Percentiles rank a stretch among this genome's conserved stretches.
Evolutionary conservation across 2,113 vertebrate genomes (phyloP).

Genomic region (Myiozetetes cayanensis): DNA sequence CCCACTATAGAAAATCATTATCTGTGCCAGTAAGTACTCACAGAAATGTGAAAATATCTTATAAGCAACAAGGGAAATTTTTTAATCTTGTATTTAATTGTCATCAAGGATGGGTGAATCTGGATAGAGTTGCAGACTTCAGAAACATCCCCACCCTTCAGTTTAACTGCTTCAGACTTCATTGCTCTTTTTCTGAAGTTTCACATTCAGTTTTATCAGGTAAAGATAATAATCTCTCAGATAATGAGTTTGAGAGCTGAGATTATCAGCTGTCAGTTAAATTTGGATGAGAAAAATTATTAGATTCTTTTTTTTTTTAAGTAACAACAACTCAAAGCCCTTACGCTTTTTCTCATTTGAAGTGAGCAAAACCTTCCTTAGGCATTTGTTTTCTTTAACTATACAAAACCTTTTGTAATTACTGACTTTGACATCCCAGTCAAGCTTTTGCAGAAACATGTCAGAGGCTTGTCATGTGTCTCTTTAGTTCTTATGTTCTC

Average conservation of each 20-base stretch:
- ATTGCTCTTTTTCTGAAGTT: background rate
- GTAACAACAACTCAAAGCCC: background rate
- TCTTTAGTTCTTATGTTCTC: background rate
- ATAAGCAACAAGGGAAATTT: background rate
- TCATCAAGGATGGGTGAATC: background rate
- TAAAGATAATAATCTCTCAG: conserved; percentile 6
- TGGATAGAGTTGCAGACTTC: background rate
- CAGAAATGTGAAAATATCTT: background rate
- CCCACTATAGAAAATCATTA: background rate
- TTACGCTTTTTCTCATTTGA: background rate
- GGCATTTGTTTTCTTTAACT: conserved; percentile 9
- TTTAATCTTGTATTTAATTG: background rate
- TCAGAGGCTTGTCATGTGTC: background rate
- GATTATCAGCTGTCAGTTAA: background rate
- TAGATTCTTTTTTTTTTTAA: background rate
- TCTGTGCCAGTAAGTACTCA: background rate
- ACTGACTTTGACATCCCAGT: background rate
- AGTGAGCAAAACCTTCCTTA: background rate
- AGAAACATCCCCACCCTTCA: background rate
- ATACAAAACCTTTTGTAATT: conserved; percentile 8
- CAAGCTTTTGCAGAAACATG: background rate
- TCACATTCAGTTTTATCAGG: background rate
- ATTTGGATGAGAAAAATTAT: background rate
- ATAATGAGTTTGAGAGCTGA: background rate
- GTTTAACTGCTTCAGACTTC: background rate